Evolutionary conservation across 2,888 invertebrate genomes (phyloP), one percentile per base, ranked within the genome.

Genomic region (Leucoma salicis): DNA sequence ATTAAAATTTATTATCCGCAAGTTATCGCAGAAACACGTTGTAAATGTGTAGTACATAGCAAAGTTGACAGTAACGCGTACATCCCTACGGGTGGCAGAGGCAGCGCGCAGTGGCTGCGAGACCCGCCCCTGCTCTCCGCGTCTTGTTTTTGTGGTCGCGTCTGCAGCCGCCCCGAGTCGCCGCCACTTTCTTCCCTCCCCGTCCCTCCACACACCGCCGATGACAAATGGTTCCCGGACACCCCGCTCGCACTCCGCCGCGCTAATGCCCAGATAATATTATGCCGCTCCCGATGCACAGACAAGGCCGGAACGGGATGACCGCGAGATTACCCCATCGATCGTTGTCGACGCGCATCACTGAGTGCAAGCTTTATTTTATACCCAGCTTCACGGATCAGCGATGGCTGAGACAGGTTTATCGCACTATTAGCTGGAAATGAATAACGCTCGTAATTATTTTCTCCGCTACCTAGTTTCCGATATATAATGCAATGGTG

Each of bases 181-280:
- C 77, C 73, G 63, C 68, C 71, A 68, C 63, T 62, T 70, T 67
- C 62, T 62, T 14, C 63, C 60, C 68, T 67, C 65, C 49, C 45
- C 46, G 44, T 45, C 60, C 49, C 62, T 51, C 59, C 58, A 54
- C 61, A 50, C 63, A 57, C 82, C 77, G 71, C 78, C 76, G 83
- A 88, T 88, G 89, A 90, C 89, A 89, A 90, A 90, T 90, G 90
- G 87, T 85, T 78, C 74, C 82, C 80, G 81, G 72, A 74, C 78
- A 71, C 79, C 77, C 78, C 71, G 69, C 77, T 70, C 71, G 63
- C 74, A 68, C 71, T 63, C 59, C 76, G 57, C 66, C 72, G 53
- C 73, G 79, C 80, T 87, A 84, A 86, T 86, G 85, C 78, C 75
- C 82, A 79, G 83, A 87, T 89, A 88, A 87, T 87, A 85, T 83